phyloP scores from a whole-genome alignment of 1,140 invertebrate genomes.

The Sycophaga agraensis region DNA sequence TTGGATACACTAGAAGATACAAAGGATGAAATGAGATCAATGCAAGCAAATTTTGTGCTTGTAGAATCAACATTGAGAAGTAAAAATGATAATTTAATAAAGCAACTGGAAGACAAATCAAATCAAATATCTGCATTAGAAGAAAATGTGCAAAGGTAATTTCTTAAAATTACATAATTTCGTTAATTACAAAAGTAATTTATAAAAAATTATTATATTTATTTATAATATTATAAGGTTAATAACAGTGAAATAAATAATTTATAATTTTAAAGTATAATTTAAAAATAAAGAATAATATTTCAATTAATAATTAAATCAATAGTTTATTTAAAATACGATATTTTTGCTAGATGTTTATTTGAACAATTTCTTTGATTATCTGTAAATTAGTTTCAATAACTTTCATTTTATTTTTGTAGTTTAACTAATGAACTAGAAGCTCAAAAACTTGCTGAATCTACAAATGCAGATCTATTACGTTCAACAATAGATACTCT shows the following conservation, averaged over 20 bases:
- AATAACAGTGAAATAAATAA: no score
- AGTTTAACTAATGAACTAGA: constrained; percentile 44
- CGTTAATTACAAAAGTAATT: no score
- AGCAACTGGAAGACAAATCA: constrained; percentile 62
- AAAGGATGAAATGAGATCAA: constrained; percentile 75
- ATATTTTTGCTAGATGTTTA: no score
- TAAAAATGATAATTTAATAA: constrained; percentile 60
- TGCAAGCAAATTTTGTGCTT: constrained; percentile 75
- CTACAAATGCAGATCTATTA: constrained; percentile 42
- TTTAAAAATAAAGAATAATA: no score
- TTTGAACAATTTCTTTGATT: no score
- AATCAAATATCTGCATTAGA: constrained; percentile 56
- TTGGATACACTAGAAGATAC: constrained; percentile 75
- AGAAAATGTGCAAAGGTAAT: constrained; percentile 44
- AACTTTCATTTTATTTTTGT: no score
- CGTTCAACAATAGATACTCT: constrained; percentile 57
- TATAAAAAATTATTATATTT: constrained; percentile 16
- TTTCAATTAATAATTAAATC: no score
- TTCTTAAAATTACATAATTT: neutral
- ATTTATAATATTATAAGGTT: neutral
- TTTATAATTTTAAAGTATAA: no score
- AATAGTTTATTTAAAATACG: no score
- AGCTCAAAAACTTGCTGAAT: constrained; percentile 43
- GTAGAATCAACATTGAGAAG: constrained; percentile 72
- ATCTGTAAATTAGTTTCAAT: no score